Base-by-base conservation (phyloP, 2,888 invertebrate species). In the Tortricodes alternella region DNA sequence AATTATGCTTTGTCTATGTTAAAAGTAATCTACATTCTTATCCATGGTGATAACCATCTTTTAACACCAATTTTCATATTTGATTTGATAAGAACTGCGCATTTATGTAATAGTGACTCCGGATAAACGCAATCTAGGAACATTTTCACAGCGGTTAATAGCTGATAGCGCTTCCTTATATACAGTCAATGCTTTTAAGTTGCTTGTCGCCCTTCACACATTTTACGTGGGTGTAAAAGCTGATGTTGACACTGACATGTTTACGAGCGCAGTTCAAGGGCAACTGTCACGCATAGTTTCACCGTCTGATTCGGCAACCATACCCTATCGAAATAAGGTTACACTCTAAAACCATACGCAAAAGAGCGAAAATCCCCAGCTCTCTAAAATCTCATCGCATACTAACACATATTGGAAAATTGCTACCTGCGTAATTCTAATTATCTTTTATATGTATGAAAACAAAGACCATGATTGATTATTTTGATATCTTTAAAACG, bases 261-360 rank as follows among this genome's bases (percentile, higher is more conserved):
- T 67, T 65, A 60, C 50, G 58, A 58, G 29, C 21, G 4, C 21
- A 39, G 55, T 65, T 65, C 63, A 68, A 64, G 63, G 69, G 39
- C 52, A 53, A n/a, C 24, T 35, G 41, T 50, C 53, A 60, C 19
- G 50, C 56, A 32, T 53, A 27, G 34, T 43, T 43, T 19, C 35
- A 50, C 43, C 29, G 46, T 59, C 50, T 49, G 19, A 18, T 5
- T n/a, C 16, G 9, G 21, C 11, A 8, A 41, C 21, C n/a, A 13
- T 21, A 11, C 8, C 9, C 11, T n/a, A 9, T 21, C 9, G 1
- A 16, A 38, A 43, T 23, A 21, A n/a, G 23, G 4, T 27, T 27
- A n/a, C 23, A 13, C 23, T 32, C 27, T 27, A 29, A 27, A 4
- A 0, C 7, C 29, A 11, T 38, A 32, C 8, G 16, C 16, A 38